Evolutionary conservation across 1,140 invertebrate species (phyloP), one percentile per base, ranked within the genome.

Genomic region (Amyelois transitella): DNA sequence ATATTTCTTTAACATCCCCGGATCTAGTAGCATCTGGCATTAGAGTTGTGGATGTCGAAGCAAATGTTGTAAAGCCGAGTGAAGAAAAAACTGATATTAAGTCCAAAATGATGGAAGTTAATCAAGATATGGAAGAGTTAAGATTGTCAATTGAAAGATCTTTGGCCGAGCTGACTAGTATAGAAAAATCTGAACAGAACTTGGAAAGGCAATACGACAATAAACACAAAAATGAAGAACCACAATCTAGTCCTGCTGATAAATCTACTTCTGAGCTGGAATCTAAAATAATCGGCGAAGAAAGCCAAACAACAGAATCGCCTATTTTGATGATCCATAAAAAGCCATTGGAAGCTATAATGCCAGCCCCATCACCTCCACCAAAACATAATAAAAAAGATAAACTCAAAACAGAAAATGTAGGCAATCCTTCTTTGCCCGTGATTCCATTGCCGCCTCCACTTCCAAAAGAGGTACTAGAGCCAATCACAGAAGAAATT

Each of bases 101-200:
- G 67, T 79, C 80, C 5, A 81, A 85, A 77, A 79, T 81, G 68
- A 73, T 82, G 62, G 81, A 84, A 69, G 81, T 85, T 0, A 84
- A 78, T 57, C 63, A 76, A 60, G 81, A 82, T 50, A 81, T 88
- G 81, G 80, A 86, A 58, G 80, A 86, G 50, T 62, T 88, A 22
- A 76, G 72, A 43, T 25, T 72, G 10, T 86, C 85, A 8, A 84
- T 88, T 53, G 85, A 88, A 68, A 77, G 69, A 60, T 88, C 85
- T 21, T 67, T 88, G 44, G 81, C 79, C 51, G 83, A 84, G 50
- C 57, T 88, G 10, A 80, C 75, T 12, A 55, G 68, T 18, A 64
- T 84, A 43, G 81, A 88, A 69, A 79, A 75, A 62, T 60, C 45
- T 48, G 78, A 85, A 54, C 53, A 65, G 21, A 63, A 69, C 45